Conservation (phyloP, 2,113 vertebrate species). For the Hippocampus barbouri region DNA sequence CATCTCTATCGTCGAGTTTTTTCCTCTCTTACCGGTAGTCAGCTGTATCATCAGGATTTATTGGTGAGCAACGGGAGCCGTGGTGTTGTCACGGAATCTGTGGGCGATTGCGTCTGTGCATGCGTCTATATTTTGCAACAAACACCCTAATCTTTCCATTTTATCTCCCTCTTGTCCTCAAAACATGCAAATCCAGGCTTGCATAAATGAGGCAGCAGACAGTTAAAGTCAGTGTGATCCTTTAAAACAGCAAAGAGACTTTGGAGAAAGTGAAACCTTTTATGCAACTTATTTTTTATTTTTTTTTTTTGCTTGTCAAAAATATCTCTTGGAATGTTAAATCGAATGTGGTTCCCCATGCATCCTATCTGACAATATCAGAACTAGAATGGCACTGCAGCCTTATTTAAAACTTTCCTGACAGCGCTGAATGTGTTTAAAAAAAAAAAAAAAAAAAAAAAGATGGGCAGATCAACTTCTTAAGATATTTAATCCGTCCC, state of each 20-base stretch:
- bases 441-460: background rate
- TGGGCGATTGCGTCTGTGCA: slow-evolving; percentile 12
- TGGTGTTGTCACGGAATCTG: background rate
- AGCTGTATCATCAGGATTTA: background rate
- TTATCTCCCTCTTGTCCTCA: slow-evolving; percentile 11
- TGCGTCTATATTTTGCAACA: slow-evolving; percentile 18
- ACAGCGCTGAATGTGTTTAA: background rate
- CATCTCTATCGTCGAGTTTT: background rate
- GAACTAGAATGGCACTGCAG: background rate
- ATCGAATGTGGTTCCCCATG: slow-evolving; percentile 3
- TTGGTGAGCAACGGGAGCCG: background rate
- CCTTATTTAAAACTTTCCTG: background rate
- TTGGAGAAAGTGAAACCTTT: background rate
- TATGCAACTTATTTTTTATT: background rate
- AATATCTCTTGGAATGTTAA: background rate
- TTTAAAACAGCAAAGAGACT: background rate
- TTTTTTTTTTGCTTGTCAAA: background rate
- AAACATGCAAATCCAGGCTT: slow-evolving; percentile 15
- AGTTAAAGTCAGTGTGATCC: background rate
- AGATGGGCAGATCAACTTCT: background rate
- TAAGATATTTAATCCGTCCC: slow-evolving; percentile 1
- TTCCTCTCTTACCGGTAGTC: background rate
- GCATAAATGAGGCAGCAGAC: background rate
- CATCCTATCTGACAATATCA: background rate
- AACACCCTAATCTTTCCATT: slow-evolving; percentile 6